A percentile compares a stretch with the other conserved stretches of the same genome.
Evolutionary conservation across 2,113 vertebrate species (phyloP).

Genomic region (Pagrus major): DNA sequence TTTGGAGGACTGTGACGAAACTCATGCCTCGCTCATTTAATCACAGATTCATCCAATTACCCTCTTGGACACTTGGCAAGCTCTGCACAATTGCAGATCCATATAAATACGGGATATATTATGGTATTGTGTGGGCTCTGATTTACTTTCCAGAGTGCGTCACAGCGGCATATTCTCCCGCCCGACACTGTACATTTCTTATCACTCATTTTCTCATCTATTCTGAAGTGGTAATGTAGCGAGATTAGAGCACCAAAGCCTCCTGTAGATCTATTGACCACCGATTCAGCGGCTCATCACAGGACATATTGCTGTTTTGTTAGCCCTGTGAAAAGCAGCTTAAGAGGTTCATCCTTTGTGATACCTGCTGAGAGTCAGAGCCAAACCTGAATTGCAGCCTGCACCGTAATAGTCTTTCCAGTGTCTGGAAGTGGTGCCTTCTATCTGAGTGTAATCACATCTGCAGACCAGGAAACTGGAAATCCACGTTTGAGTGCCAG

Average conservation of each 20-base stretch:
- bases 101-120: conserved; percentile 25
- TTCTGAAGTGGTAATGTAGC: conserved; percentile 22
- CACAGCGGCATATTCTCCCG: not conserved
- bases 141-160: conserved; percentile 23
- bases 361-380: conserved; percentile 62
- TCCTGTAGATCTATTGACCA: conserved; percentile 65
- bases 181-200: conserved; percentile 12
- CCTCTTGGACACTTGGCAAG: conserved; percentile 50
- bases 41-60: conserved; percentile 58
- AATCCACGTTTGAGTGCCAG: conserved; percentile 64
- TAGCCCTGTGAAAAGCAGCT: conserved; percentile 63
- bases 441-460: conserved; percentile 63
- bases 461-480: conserved; percentile 65
- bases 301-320: conserved; percentile 69
- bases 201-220: conserved; percentile 39
- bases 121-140: not conserved
- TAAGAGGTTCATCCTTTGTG: conserved; percentile 62
- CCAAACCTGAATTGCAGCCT: conserved; percentile 57
- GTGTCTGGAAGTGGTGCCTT: conserved; percentile 38
- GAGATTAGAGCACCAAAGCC: conserved; percentile 49
- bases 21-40: conserved; percentile 54
- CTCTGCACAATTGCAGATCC: conserved; percentile 29
- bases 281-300: conserved; percentile 58
- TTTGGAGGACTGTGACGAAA: conserved; percentile 49
- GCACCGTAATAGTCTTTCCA: conserved; percentile 55